Conservation (phyloP, 2,888 invertebrate genomes). For the Osedax fenrisi region DNA sequence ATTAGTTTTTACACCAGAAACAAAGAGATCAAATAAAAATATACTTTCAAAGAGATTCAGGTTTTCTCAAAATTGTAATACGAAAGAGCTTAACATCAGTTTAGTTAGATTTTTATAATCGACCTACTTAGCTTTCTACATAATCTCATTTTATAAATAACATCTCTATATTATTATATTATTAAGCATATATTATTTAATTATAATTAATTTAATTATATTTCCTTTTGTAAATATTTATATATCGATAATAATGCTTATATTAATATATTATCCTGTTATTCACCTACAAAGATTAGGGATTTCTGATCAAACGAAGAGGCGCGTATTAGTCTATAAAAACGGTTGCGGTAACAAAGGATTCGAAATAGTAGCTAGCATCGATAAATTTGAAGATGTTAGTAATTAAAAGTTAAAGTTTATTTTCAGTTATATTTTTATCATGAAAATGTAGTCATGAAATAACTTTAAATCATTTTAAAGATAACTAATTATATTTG, state of each 20-base stretch:
- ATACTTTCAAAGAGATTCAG: constrained; percentile 45
- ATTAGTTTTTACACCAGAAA: constrained; percentile 42
- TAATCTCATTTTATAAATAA: too few relatives aligned
- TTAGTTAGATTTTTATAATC: not conserved
- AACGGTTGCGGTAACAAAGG: constrained; percentile 46
- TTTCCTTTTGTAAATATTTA: not conserved
- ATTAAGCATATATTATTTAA: too few relatives aligned
- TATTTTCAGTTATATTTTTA: not conserved
- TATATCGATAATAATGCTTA: not conserved
- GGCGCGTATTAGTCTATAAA: constrained; percentile 46
- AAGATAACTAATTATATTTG: too few relatives aligned
- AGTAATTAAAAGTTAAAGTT: too few relatives aligned
- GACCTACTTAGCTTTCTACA: too few relatives aligned
- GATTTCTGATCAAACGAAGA: constrained; percentile 39
- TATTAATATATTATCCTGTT: not conserved
- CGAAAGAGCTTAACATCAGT: too few relatives aligned
- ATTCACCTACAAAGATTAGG: not conserved
- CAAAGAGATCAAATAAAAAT: constrained; percentile 41
- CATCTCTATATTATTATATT: too few relatives aligned
- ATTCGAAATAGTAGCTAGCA: constrained; percentile 47
- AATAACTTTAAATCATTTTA: too few relatives aligned
- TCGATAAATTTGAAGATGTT: constrained; percentile 44
- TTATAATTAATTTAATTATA: too few relatives aligned
- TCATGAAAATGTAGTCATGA: not conserved
- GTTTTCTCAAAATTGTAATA: too few relatives aligned